Evolutionary conservation across 2,888 invertebrate species (phyloP).

Genomic region (Cerastis rubricosa): DNA sequence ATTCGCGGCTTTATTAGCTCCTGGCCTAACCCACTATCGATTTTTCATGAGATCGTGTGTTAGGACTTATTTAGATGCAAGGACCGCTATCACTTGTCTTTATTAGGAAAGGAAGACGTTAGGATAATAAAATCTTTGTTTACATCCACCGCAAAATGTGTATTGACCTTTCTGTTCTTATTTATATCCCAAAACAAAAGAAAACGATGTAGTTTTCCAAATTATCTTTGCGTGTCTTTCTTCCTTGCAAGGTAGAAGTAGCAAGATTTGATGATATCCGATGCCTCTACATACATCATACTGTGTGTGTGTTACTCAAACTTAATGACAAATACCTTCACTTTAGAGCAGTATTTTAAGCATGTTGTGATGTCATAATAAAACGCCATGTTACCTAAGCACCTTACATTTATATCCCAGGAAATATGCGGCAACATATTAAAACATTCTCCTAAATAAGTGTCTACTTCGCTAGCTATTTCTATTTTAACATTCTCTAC

Average conservation of each 20-base stretch:
- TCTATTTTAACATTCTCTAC: constrained; percentile 47
- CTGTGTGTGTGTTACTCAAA: background rate
- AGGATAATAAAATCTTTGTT: constrained; percentile 45
- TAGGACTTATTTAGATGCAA: constrained; percentile 39
- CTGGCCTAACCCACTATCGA: constrained; percentile 38
- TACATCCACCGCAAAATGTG: constrained; percentile 21
- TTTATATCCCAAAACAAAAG: constrained; percentile 26
- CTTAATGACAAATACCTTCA: background rate
- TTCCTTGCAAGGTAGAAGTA: background rate
- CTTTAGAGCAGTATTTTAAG: constrained; percentile 11
- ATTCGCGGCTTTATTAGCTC: constrained; percentile 55
- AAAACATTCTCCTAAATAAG: constrained; percentile 53
- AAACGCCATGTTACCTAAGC: constrained; percentile 22
- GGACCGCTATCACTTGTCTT: constrained; percentile 52
- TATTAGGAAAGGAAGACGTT: constrained; percentile 38
- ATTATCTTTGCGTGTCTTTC: background rate
- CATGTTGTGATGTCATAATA: constrained; percentile 27
- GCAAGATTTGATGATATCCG: background rate
- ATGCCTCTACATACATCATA: background rate
- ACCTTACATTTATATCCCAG: constrained; percentile 30
- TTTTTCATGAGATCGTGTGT: constrained; percentile 39
- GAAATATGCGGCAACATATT: constrained; percentile 46
- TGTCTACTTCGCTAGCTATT: constrained; percentile 43
- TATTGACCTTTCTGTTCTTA: constrained; percentile 28
- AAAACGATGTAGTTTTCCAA: background rate